Conservation (phyloP, 2,797 vertebrate genomes). For the Chelonia mydas region DNA sequence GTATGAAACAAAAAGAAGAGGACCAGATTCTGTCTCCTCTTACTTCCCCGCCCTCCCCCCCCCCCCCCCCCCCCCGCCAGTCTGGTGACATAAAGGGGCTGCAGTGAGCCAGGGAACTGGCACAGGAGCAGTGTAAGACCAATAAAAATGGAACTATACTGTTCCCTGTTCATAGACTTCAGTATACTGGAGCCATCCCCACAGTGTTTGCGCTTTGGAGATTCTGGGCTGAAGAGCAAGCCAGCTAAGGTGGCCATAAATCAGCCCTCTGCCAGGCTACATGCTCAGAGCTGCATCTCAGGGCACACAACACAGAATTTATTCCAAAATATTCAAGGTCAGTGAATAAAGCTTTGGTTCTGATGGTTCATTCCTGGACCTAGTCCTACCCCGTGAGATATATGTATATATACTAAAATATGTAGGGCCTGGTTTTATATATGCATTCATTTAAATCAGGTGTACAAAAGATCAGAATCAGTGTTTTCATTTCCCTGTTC, state of each 20-base stretch:
- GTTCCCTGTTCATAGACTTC: too few species aligned
- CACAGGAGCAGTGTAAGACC: too few species aligned
- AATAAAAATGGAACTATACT: too few species aligned
- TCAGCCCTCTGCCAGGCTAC: too few species aligned
- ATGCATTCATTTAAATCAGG: background rate
- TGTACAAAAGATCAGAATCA: background rate
- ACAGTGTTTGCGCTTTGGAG: too few species aligned
- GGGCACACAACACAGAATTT: background rate
- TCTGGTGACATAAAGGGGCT: too few species aligned
- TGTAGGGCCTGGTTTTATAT: background rate
- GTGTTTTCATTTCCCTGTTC: background rate
- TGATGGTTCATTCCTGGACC: background rate
- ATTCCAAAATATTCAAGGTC: background rate
- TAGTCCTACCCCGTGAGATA: background rate
- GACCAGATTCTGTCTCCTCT: too few species aligned
- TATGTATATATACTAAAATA: background rate
- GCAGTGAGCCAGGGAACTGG: too few species aligned
- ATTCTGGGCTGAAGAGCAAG: background rate
- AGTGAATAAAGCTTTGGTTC: background rate
- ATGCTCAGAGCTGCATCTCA: background rate
- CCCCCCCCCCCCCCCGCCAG: too few species aligned
- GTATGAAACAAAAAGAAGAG: too few species aligned
- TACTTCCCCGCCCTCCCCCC: too few species aligned
- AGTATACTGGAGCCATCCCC: too few species aligned
- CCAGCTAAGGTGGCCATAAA: background rate